These are phyloP conservation scores for Silvanus unidentatus DNA, from an alignment of 2,888 invertebrate species.

Conservation along the genomic window DNA sequence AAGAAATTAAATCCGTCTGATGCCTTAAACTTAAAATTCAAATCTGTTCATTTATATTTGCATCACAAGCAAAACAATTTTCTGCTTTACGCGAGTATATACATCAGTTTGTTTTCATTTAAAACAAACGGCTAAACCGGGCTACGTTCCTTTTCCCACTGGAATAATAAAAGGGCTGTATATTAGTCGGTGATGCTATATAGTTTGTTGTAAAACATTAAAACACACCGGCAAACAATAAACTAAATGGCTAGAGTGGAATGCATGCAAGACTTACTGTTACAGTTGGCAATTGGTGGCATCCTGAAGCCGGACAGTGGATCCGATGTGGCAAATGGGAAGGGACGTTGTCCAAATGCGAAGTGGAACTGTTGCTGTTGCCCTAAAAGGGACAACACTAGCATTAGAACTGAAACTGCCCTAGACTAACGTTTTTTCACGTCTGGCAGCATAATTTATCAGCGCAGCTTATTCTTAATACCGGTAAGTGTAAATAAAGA, in stretches of 20 bases:
- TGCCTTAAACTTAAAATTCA: slow-evolving; percentile 29
- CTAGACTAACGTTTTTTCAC: slow-evolving; percentile 24
- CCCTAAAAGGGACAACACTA: slow-evolving; percentile 88
- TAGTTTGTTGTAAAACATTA: slow-evolving; percentile 1
- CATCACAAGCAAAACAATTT: too few species aligned
- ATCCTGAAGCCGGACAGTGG: slow-evolving; percentile 81
- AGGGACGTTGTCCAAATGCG: slow-evolving; percentile 81
- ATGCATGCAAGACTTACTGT: too few species aligned
- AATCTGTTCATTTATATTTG: slow-evolving; percentile 23
- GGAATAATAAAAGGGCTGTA: slow-evolving; percentile 32
- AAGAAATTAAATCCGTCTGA: too few species aligned
- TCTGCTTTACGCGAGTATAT: too few species aligned
- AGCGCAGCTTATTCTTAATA: too few species aligned
- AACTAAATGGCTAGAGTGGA: too few species aligned
- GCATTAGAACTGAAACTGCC: slow-evolving; percentile 30
- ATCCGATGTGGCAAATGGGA: slow-evolving; percentile 78
- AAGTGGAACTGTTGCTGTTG: slow-evolving; percentile 95
- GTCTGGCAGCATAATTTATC: too few species aligned
- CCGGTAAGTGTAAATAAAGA: too few species aligned
- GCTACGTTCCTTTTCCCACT: slow-evolving; percentile 24
- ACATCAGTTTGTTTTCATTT: slow-evolving; percentile 29
- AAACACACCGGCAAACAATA: slow-evolving; percentile 1
- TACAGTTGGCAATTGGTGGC: slow-evolving; percentile 85
- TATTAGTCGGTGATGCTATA: too few species aligned
- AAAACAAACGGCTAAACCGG: too few species aligned